Base-by-base conservation (phyloP, 2,888 invertebrate genomes). In the Agonopterix arenella region DNA sequence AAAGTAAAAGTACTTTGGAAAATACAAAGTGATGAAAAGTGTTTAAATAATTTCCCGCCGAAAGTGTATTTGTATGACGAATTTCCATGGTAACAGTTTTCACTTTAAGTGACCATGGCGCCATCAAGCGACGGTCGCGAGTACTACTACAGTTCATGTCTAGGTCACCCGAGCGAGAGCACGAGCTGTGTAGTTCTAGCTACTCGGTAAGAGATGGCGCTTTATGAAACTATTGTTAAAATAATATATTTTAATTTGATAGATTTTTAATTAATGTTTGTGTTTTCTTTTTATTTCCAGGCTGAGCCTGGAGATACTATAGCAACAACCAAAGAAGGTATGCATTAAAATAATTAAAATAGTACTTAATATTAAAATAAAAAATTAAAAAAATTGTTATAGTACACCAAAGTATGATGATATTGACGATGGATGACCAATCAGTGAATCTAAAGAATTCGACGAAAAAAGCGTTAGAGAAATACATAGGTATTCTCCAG, bases 291-390 rank as follows among this genome's bases (percentile, higher is more conserved):
- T 61, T 73, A 60, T 66, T 90, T 84, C 46, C 85, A 94, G 92
- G 92, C 93, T 57, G 93, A 93, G 77, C 93, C 93, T 53, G 93
- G 93, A 47, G 94, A 94, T 72, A 93, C 95, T 59, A 92, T 94
- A 88, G 95, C 96, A 68, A 93, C 95, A 76, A 95, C 95, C 89
- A 96, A 96, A 93, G 96, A 96, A 92, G 96, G 96, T 95, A 79
- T 44, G 48, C 37, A 28, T 4, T 28, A 28, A 28, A 28, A 46
- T 11, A 8, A 18, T 13, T 13, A 13, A n/a, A 41, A 10, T 44
- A 10, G 37, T 13, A 5, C 11, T 46, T 40, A 38, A 38, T 43
- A 49, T 50, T 11, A 43, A 48, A 46, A 28, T 28, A 28, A 28
- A 7, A 28, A 28, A 28, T 4, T n/a, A 18, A 18, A 18, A 18